Evolutionary conservation across 2,113 vertebrate genomes (phyloP).

Genomic region (Corapipo altera): DNA sequence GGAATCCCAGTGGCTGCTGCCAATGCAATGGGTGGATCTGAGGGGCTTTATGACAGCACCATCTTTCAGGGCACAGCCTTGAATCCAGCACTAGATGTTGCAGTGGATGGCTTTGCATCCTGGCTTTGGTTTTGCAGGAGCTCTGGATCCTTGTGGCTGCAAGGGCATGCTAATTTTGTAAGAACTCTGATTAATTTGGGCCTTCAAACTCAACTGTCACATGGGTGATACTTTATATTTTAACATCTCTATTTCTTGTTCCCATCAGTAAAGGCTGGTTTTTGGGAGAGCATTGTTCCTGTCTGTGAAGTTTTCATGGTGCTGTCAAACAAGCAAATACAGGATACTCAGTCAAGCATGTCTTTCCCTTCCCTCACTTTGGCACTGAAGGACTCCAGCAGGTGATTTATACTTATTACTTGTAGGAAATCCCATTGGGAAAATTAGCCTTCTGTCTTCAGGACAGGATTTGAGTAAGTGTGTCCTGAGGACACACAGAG

Average conservation of each 20-base stretch:
- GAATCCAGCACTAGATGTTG: no score
- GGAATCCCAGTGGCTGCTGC: background rate
- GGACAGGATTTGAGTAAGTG: background rate
- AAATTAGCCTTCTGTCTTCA: background rate
- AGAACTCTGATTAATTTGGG: background rate
- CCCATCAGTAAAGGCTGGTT: accelerated
- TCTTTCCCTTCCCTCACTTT: background rate
- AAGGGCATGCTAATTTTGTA: background rate
- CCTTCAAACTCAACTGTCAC: background rate
- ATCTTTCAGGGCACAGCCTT: background rate
- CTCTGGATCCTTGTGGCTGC: background rate
- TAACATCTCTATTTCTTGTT: background rate
- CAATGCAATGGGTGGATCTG: background rate
- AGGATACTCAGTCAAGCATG: accelerated
- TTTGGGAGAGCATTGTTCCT: background rate
- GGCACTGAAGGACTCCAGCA: background rate
- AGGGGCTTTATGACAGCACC: background rate
- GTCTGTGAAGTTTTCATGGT: accelerated
- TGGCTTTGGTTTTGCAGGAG: background rate
- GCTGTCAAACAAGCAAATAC: background rate
- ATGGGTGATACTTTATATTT: background rate
- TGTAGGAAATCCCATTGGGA: background rate
- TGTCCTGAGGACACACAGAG: background rate
- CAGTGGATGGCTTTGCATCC: background rate
- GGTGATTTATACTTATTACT: background rate